A percentile compares a stretch with the other conserved stretches of the same genome.
Evolutionary conservation across 2,888 invertebrate species (phyloP).

Genomic region (Harpalus rufipes): DNA sequence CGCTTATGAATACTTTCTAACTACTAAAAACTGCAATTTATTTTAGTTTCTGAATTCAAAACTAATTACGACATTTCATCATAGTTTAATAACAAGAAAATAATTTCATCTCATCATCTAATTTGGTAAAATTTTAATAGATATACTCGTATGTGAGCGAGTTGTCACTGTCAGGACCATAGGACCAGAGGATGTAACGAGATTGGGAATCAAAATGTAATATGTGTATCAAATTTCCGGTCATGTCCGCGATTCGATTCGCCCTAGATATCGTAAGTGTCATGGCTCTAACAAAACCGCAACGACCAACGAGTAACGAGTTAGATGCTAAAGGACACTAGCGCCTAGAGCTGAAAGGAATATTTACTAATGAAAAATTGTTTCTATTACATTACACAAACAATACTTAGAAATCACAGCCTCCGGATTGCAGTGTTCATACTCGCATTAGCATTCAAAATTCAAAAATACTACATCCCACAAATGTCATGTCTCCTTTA

Average conservation of each 20-base stretch:
- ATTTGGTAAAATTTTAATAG: constrained; percentile 9
- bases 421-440: too few relatives aligned
- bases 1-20: too few relatives aligned
- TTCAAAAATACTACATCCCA: too few relatives aligned
- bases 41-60: too few relatives aligned
- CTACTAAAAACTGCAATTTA: not conserved
- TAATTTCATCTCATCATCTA: not conserved
- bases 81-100: not conserved
- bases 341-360: not conserved
- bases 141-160: constrained; percentile 1
- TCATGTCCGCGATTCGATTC: constrained; percentile 41
- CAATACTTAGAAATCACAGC: too few relatives aligned
- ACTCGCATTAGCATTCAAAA: too few relatives aligned
- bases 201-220: constrained; percentile 25
- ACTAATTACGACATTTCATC: not conserved
- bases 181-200: constrained; percentile 16
- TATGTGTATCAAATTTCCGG: constrained; percentile 41
- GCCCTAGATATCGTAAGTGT: constrained; percentile 23
- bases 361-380: not conserved
- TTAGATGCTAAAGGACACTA: not conserved
- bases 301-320: not conserved
- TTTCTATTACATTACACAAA: too few relatives aligned
- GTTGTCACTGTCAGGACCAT: too few relatives aligned
- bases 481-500: too few relatives aligned
- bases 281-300: constrained; percentile 11